Evolutionary conservation across 2,113 vertebrate species (phyloP).

Genomic region (Gracilinanus agilis): DNA sequence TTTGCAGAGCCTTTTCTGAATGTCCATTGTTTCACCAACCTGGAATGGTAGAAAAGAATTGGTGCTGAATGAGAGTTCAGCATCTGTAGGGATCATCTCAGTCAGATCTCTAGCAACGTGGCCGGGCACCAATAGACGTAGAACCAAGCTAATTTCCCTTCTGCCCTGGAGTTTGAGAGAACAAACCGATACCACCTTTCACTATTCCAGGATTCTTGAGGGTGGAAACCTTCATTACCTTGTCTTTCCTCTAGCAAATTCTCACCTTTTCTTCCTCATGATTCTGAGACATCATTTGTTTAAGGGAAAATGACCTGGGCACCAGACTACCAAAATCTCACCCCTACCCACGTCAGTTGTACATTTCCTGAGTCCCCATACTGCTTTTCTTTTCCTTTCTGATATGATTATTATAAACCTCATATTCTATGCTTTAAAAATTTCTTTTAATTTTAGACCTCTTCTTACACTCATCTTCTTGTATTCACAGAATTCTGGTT

Average conservation of each 20-base stretch:
- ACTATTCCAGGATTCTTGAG: background rate
- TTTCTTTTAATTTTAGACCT: background rate
- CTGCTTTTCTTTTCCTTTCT: background rate
- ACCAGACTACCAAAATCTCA: background rate
- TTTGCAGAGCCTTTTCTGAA: background rate
- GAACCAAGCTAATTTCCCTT: background rate
- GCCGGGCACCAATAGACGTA: background rate
- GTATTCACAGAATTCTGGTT: background rate
- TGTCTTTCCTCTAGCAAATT: background rate
- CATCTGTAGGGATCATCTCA: background rate
- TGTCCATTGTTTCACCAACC: background rate
- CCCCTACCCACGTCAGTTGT: background rate
- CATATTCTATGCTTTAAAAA: background rate
- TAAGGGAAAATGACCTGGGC: background rate
- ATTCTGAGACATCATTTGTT: background rate
- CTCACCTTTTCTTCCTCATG: background rate
- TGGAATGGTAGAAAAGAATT: background rate
- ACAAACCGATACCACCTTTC: background rate
- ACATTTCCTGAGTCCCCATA: background rate
- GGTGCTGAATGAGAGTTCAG: background rate
- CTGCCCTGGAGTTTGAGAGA: background rate
- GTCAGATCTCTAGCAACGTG: background rate
- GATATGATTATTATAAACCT: background rate
- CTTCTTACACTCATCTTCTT: background rate
- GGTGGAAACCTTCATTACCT: background rate